Evolutionary conservation across 1,140 invertebrate species (phyloP).

Genomic region (Cylas formicarius): DNA sequence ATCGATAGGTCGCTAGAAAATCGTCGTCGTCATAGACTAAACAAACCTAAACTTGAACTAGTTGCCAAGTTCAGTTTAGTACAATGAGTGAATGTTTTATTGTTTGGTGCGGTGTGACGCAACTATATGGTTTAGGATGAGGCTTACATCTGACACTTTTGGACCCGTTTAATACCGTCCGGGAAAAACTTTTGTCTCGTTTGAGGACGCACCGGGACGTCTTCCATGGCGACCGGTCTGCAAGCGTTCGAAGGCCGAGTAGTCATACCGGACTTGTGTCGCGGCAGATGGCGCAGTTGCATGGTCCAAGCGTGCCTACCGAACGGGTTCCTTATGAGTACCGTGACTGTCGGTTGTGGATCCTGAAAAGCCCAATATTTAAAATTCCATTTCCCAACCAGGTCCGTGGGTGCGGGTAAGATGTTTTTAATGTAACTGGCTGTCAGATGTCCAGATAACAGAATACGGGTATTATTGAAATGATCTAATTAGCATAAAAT

Average conservation of each 20-base stretch:
- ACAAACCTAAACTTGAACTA: slow-evolving; percentile 1
- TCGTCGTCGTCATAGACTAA: not conserved
- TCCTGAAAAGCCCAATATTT: slow-evolving; percentile 43
- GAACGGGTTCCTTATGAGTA: slow-evolving; percentile 83
- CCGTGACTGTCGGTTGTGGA: slow-evolving; percentile 67
- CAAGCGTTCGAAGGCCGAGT: slow-evolving; percentile 65
- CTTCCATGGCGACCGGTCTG: slow-evolving; percentile 68
- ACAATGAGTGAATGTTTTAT: no score
- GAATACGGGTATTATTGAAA: not conserved
- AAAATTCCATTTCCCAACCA: no score
- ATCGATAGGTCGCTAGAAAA: slow-evolving; percentile 60
- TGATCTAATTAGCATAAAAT: not conserved
- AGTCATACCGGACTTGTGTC: slow-evolving; percentile 67
- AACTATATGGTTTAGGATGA: slow-evolving; percentile 12
- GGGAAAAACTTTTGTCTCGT: slow-evolving; percentile 74
- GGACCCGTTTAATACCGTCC: slow-evolving; percentile 72
- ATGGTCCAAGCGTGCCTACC: slow-evolving; percentile 92
- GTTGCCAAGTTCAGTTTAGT: no score
- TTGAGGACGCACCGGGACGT: slow-evolving; percentile 53
- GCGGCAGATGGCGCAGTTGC: slow-evolving; percentile 74
- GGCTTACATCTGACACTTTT: slow-evolving; percentile 71
- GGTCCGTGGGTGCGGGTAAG: no score
- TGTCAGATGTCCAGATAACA: no score
- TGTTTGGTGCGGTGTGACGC: slow-evolving; percentile 5
- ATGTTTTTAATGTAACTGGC: no score